A percentile compares a stretch with the other conserved stretches of the same genome.
Conservation (phyloP, 2,888 invertebrate species). For the Lumbricus terrestris region DNA sequence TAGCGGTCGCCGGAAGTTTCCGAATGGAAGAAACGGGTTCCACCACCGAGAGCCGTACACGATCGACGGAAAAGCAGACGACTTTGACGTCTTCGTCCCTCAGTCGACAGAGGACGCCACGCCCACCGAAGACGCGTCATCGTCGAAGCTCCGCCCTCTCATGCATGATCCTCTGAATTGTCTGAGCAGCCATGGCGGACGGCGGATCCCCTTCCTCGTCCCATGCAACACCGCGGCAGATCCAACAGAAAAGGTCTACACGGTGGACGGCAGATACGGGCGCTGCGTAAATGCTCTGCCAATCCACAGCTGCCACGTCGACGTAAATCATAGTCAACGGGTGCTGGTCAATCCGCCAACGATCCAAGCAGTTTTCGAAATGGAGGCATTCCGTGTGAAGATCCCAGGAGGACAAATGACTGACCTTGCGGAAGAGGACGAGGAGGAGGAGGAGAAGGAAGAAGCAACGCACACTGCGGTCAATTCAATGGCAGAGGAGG, state of each 20-base stretch:
- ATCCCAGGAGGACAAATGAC: background rate
- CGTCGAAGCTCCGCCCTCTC: background rate
- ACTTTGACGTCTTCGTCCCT: background rate
- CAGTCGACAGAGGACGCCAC: background rate
- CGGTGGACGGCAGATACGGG: background rate
- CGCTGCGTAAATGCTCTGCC: background rate
- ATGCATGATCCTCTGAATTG: no score
- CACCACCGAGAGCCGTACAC: background rate
- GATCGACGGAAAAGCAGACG: background rate
- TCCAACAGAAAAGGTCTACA: background rate
- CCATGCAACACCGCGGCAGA: background rate
- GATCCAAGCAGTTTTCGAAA: background rate
- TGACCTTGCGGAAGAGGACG: background rate
- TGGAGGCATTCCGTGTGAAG: background rate
- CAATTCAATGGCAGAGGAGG: background rate
- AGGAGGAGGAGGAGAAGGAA: background rate
- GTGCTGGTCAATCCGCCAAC: background rate
- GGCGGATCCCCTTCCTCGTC: background rate
- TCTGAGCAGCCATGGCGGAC: background rate
- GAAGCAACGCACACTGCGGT: background rate
- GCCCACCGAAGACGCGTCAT: background rate
- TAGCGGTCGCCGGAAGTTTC: background rate
- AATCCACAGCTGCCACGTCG: background rate
- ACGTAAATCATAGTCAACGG: background rate
- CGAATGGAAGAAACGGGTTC: background rate